A percentile compares a stretch with the other conserved stretches of the same genome.
Conservation (phyloP, 1,140 invertebrate species). For the Triops cancriformis region DNA sequence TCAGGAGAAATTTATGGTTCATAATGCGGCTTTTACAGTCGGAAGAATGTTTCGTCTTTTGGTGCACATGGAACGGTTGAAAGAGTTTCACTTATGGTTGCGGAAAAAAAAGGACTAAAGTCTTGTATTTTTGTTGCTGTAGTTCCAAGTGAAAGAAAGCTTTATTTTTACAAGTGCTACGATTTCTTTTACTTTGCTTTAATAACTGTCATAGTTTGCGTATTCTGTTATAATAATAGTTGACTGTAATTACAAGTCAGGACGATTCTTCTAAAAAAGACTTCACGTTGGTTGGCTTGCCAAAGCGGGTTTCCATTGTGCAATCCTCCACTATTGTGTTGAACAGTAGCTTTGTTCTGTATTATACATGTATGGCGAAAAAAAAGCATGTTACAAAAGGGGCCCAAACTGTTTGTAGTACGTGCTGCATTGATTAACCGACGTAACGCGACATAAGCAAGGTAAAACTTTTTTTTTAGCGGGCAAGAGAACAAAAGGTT, state of each 20-base stretch:
- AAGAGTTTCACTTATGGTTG: not conserved
- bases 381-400: not conserved
- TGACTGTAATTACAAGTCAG: not conserved
- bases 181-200: too few relatives aligned
- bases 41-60: not conserved
- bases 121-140: too few relatives aligned
- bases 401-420: not conserved
- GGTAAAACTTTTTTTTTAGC: not conserved
- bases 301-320: not conserved
- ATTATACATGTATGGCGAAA: not conserved
- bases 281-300: not conserved
- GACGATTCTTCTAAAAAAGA: not conserved
- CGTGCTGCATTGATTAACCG: conserved; percentile 1
- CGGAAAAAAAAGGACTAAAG: too few relatives aligned
- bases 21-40: not conserved
- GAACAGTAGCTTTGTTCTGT: not conserved
- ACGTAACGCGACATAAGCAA: not conserved
- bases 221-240: not conserved
- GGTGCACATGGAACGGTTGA: not conserved
- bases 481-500: not conserved
- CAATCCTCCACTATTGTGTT: not conserved
- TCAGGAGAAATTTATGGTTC: not conserved
- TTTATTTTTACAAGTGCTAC: too few relatives aligned
- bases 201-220: too few relatives aligned
- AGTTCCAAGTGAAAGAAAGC: too few relatives aligned